These are phyloP conservation scores for Pseudomyrmex sp. DNA, from an alignment of 1,140 invertebrate genomes.

Conservation along the genomic window DNA sequence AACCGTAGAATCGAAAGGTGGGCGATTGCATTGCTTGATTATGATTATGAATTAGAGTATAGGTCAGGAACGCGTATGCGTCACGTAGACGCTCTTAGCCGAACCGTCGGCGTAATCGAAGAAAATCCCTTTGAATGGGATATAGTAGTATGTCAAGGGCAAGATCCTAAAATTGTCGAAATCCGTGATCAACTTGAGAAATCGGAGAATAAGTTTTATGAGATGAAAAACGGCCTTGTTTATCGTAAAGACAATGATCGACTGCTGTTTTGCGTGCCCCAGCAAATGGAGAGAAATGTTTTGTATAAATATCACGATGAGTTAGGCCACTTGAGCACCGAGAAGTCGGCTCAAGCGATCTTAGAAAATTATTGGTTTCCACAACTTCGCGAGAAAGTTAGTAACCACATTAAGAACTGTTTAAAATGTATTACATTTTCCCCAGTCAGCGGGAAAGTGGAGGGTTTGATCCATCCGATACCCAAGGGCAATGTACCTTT, in stretches of 20 bases:
- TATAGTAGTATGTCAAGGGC: background rate
- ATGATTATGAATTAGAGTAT: constrained; percentile 6
- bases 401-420: background rate
- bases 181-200: background rate
- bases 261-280: constrained; percentile 14
- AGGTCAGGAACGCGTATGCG: background rate
- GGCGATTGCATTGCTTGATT: constrained; percentile 7
- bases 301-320: background rate
- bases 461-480: background rate
- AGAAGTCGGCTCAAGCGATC: background rate
- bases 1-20: background rate
- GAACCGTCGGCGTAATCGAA: background rate
- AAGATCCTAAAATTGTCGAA: background rate
- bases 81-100: constrained; percentile 12
- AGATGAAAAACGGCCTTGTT: constrained; percentile 12
- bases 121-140: constrained; percentile 12
- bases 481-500: background rate
- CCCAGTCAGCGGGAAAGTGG: background rate
- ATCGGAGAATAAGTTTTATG: background rate
- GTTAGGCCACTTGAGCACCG: background rate
- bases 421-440: constrained; percentile 13
- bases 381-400: background rate
- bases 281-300: constrained; percentile 3
- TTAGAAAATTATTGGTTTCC: constrained; percentile 4
- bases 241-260: background rate